Conservation (phyloP, 2,797 vertebrate species). For the Eurystomus glaucurus region DNA sequence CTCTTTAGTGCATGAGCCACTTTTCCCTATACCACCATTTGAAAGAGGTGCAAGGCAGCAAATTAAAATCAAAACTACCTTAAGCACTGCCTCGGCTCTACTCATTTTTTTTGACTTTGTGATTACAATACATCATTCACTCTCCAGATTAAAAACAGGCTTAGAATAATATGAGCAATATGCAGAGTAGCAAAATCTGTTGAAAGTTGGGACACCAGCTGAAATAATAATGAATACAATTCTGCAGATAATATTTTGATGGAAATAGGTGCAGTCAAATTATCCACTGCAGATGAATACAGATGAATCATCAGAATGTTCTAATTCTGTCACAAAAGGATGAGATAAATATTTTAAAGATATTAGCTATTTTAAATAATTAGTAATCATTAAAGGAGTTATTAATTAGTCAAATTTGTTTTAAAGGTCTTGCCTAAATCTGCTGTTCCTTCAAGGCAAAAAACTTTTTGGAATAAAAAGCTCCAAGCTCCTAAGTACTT, state of each 20-base stretch:
- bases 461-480: not conserved
- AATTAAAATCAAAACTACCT: slow-evolving; percentile 21
- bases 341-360: slow-evolving; percentile 51
- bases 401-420: not conserved
- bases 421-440: not conserved
- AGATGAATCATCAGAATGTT: slow-evolving; percentile 45
- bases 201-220: not conserved
- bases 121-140: not conserved
- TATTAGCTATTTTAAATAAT: slow-evolving; percentile 29
- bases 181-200: not conserved
- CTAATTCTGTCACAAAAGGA: not conserved
- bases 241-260: slow-evolving; percentile 45
- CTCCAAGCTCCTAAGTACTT: not conserved
- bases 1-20: not conserved
- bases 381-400: not conserved
- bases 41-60: not conserved
- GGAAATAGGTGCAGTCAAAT: slow-evolving; percentile 40
- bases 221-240: slow-evolving; percentile 47
- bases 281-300: slow-evolving; percentile 3
- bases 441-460: not conserved
- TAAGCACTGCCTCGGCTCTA: not conserved
- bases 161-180: not conserved
- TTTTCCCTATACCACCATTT: not conserved
- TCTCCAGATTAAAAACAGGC: not conserved
- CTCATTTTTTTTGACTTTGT: not conserved